Conservation (phyloP, 1,140 invertebrate species). For the Acromyrmex echinatior region DNA sequence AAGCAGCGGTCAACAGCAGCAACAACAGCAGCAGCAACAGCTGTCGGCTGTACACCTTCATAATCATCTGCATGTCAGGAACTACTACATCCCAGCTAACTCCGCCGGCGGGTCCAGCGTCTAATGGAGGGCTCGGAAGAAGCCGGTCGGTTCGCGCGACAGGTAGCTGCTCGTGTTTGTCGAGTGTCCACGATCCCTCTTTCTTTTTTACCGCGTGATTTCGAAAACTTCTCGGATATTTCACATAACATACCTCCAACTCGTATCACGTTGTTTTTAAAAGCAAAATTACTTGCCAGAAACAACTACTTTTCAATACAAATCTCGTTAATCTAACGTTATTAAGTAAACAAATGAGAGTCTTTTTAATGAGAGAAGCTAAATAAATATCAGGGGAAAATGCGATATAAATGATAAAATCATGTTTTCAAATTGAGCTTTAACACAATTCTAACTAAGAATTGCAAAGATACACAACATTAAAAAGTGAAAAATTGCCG, state of each 20-base stretch:
- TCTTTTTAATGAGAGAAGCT: neutral
- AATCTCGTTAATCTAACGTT: neutral
- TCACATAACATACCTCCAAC: too few relatives aligned
- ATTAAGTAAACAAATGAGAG: neutral
- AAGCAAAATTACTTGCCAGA: neutral
- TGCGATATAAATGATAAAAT: neutral
- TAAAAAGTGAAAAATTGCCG: neutral
- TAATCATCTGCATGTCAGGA: constrained; percentile 84
- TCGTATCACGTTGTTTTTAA: neutral
- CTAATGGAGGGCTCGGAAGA: constrained; percentile 70
- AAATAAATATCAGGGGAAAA: neutral
- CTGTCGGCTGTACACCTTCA: constrained; percentile 81
- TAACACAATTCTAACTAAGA: constrained; percentile 3
- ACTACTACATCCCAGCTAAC: constrained; percentile 83
- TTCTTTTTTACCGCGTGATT: neutral
- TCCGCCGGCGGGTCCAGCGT: constrained; percentile 80
- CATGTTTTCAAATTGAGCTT: constrained; percentile 9
- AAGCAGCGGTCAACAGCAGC: constrained; percentile 72
- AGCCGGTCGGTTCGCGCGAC: constrained; percentile 37
- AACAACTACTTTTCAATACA: neutral
- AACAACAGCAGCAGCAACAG: constrained; percentile 65
- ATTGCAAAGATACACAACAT: neutral
- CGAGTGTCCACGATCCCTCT: constrained; percentile 25
- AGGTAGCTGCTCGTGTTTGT: constrained; percentile 47
- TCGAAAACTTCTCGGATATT: neutral